Evolutionary conservation across 2,888 invertebrate species (phyloP).

Genomic region (Eupithecia vulgata): DNA sequence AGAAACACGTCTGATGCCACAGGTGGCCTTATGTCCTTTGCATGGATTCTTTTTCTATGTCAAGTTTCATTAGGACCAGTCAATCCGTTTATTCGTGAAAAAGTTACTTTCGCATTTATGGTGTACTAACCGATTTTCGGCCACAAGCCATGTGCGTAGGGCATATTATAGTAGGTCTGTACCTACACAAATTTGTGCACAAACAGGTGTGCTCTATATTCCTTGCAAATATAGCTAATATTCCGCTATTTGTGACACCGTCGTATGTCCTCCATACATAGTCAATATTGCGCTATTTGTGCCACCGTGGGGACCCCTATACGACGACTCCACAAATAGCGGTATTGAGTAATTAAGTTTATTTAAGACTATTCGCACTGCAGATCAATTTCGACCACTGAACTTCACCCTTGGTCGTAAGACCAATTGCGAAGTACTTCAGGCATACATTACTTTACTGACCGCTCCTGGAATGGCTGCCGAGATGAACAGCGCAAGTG

Average conservation of each 20-base stretch:
- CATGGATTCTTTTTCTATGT: background rate
- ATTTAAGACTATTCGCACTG: background rate
- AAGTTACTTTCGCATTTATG: background rate
- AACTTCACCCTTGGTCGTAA: slow-evolving; percentile 8
- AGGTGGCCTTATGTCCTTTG: background rate
- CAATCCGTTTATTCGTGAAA: background rate
- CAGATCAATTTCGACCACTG: background rate
- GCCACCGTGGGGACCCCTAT: background rate
- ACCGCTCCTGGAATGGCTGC: slow-evolving; percentile 96
- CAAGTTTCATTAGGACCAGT: background rate
- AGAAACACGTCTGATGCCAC: too few relatives aligned
- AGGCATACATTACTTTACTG: slow-evolving; percentile 80
- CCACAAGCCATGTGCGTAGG: too few relatives aligned
- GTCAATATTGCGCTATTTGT: background rate
- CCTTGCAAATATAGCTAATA: background rate
- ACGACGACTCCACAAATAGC: background rate
- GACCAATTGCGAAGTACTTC: slow-evolving; percentile 10
- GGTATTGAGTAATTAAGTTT: background rate
- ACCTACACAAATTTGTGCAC: background rate
- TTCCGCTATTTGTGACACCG: background rate
- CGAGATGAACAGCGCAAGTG: slow-evolving; percentile 94
- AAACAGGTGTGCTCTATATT: background rate
- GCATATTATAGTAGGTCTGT: too few relatives aligned
- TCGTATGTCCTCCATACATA: background rate
- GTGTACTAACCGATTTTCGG: too few relatives aligned